A percentile compares a stretch with the other conserved stretches of the same genome.
Evolutionary conservation across 1,140 invertebrate species (phyloP).

Genomic region (Andricus grossulariae): DNA sequence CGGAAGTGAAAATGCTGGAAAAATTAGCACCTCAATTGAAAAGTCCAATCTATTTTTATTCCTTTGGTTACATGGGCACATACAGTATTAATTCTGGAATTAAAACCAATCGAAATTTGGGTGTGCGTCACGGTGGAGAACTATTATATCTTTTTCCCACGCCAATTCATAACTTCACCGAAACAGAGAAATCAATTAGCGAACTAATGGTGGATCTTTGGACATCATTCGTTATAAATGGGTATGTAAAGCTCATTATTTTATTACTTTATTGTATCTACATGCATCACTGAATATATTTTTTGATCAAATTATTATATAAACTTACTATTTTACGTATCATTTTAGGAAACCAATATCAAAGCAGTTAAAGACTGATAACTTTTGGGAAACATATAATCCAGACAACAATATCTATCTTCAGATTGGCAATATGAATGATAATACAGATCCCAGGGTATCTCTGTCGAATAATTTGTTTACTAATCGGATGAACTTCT

Average conservation of each 20-base stretch:
- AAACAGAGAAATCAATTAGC: not conserved
- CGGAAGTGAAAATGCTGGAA: not conserved
- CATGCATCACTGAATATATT: not conserved
- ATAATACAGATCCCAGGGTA: not conserved
- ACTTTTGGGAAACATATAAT: not conserved
- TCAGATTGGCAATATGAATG: slow-evolving; percentile 1
- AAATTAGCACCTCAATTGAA: not conserved
- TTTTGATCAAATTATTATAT: not conserved
- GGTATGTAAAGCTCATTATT: not conserved
- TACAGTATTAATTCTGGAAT: not conserved
- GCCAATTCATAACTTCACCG: not conserved
- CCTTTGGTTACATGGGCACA: not conserved
- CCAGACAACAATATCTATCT: not conserved
- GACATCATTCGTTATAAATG: slow-evolving; percentile 4
- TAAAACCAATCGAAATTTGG: not conserved
- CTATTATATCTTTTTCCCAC: slow-evolving; percentile 14
- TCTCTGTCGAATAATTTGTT: not conserved
- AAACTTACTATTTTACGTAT: not conserved
- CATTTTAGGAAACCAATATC: slow-evolving; percentile 1
- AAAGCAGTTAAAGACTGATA: not conserved
- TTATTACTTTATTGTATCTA: no score
- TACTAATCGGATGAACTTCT: not conserved
- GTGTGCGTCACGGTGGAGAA: not conserved
- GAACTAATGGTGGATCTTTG: slow-evolving; percentile 16
- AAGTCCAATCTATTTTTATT: not conserved